Evolutionary conservation across 2,797 vertebrate species (phyloP), one percentile per base, ranked within the genome.

Genomic region (Streptopelia turtur): DNA sequence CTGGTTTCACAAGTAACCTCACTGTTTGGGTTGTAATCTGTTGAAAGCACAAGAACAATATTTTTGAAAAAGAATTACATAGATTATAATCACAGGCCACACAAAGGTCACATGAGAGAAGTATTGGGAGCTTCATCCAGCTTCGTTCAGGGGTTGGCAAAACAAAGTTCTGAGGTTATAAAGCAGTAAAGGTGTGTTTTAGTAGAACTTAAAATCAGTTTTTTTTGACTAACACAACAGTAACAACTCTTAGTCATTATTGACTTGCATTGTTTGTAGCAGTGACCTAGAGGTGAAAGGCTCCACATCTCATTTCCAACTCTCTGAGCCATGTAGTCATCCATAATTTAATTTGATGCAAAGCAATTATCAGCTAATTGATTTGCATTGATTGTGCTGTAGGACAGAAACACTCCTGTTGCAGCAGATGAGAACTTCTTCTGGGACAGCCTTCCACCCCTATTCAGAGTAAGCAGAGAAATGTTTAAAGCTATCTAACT

Each of bases 321-420:
- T 47, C 47, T 90, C 75, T 87, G 79, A 92, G 92, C 87, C 74
- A 83, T 83, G 56, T 86, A 90, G 79, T 47, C 60, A 55, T 92
- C 86, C 79, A 81, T 96, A 95, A 95, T 96, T 96, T 95, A 96
- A 96, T 96, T 95, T 89, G 94, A 96, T 96, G 86, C 74, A 94
- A 95, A 94, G 64, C 93, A 96, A 94, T 97, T 96, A 97, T 95
- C 61, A 94, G 86, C 71, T 92, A 96, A 96, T 94, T 97, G 94
- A 95, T 96, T 97, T 97, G 89, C 82, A 95, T 95, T 95, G 96
- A 96, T 95, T 95, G 82, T 89, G 64, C 92, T 95, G 68, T 91
- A 90, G 94, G 93, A 96, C 89, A 96, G 72, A 96, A 96, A 87
- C 87, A 92, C 85, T 96, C 87, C 45, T 91, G 70, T 79, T 92